These are phyloP conservation scores for Dicranocentrus wangi DNA, from an alignment of 2,888 invertebrate species.

Conservation along the genomic window DNA sequence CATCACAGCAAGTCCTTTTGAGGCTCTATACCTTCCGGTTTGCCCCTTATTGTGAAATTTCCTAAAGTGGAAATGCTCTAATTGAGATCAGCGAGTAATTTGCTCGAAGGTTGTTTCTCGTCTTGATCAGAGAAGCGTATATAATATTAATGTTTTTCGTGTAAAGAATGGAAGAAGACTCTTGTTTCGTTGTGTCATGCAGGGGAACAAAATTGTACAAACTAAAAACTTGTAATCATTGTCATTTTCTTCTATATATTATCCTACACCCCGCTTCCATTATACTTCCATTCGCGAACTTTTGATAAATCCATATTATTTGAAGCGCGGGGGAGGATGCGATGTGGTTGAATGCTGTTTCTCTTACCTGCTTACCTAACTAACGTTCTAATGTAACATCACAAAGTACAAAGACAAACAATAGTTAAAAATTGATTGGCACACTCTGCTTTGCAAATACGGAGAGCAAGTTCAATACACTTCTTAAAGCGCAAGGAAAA, in stretches of 20 bases:
- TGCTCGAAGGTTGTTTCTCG: conserved; percentile 47
- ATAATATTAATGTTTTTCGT: too few species aligned
- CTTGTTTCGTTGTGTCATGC: too few species aligned
- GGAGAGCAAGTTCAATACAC: conserved; percentile 4
- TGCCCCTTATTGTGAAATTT: conserved; percentile 56
- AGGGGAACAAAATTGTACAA: neutral
- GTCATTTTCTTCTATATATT: neutral
- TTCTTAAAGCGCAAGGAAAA: too few species aligned
- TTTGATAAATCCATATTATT: conserved; percentile 13
- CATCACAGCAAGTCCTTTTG: conserved; percentile 21
- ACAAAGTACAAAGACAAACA: too few species aligned
- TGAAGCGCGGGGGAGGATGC: conserved; percentile 19
- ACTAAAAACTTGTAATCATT: neutral
- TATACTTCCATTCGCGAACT: neutral
- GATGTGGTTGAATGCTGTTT: neutral
- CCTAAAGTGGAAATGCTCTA: conserved; percentile 53
- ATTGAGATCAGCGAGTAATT: conserved; percentile 53
- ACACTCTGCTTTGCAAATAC: neutral
- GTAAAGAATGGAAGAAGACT: too few species aligned
- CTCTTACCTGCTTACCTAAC: too few species aligned
- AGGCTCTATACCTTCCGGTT: conserved; percentile 49
- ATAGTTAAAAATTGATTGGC: conserved; percentile 3
- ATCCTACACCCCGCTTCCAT: neutral
- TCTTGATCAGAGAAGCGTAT: too few species aligned
- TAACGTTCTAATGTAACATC: too few species aligned